A percentile compares a stretch with the other conserved stretches of the same genome.
These are phyloP conservation scores for Peromyscus maniculatus DNA, from an alignment of 2,113 vertebrate genomes.

Conservation along the genomic window DNA sequence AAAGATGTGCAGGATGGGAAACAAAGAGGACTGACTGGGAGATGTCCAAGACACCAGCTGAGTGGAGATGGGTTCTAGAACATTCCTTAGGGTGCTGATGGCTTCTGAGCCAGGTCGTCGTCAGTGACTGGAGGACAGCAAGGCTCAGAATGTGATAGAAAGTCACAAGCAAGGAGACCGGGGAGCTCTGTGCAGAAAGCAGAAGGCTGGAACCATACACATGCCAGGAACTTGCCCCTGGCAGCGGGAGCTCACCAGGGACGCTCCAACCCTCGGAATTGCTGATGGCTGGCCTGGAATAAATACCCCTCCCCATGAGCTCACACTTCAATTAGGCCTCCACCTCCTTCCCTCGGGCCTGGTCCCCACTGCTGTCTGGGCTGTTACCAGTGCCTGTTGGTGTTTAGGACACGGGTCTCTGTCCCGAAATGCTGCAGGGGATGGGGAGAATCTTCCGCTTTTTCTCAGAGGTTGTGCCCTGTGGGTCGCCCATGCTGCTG, in stretches of 20 bases:
- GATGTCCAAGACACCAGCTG: fast-evolving
- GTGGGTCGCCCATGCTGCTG: not conserved
- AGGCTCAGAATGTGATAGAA: not conserved
- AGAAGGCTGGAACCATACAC: not conserved
- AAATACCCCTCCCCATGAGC: slow-evolving; percentile 25
- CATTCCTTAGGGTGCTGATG: fast-evolving
- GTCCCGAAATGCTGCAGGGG: not conserved
- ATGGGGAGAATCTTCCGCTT: not conserved
- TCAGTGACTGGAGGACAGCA: not conserved
- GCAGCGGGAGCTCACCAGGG: not conserved
- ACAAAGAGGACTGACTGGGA: fast-evolving
- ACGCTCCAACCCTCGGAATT: not conserved
- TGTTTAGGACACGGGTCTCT: not conserved
- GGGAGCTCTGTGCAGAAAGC: not conserved
- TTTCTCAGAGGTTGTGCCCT: too few species aligned
- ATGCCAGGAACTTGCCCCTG: fast-evolving
- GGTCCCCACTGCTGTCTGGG: fast-evolving
- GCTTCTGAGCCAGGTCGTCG: fast-evolving
- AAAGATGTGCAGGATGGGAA: too few species aligned
- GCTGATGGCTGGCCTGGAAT: not conserved
- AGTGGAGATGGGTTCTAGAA: not conserved
- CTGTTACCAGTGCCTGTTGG: fast-evolving
- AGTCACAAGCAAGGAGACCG: not conserved
- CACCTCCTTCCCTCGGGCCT: not conserved
- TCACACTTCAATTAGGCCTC: not conserved